These are phyloP conservation scores for Puffinus mauretanicus DNA, from an alignment of 2,113 vertebrate species.

Conservation along the genomic window DNA sequence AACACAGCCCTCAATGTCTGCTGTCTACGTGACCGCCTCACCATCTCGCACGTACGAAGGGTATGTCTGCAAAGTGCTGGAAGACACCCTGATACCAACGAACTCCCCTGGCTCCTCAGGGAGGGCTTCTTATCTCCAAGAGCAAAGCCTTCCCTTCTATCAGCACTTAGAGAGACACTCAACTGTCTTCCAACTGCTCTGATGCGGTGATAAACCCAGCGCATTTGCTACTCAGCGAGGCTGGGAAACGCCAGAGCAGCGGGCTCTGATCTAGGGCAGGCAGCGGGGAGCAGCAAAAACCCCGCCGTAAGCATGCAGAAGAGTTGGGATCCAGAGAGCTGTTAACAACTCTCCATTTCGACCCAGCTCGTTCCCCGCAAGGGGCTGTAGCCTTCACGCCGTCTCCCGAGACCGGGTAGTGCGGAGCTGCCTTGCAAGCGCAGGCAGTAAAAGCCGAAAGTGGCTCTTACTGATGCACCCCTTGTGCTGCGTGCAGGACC, in stretches of 20 bases:
- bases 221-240: accelerated
- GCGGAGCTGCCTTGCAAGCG: accelerated
- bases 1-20: neutral
- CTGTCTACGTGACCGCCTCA: neutral
- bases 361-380: accelerated
- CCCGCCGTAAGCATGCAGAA: accelerated
- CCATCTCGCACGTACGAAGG: neutral
- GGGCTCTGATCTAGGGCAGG: neutral
- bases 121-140: slow-evolving; percentile 51
- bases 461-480: neutral
- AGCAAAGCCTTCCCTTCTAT: slow-evolving; percentile 60
- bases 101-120: slow-evolving; percentile 34
- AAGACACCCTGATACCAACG: neutral
- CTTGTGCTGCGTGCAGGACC: accelerated
- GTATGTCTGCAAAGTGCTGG: neutral
- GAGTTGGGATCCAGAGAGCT: accelerated
- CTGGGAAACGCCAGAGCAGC: neutral
- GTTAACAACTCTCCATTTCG: accelerated
- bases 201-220: neutral
- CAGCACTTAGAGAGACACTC: slow-evolving; percentile 30
- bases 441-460: accelerated
- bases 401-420: accelerated
- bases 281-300: accelerated
- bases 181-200: slow-evolving; percentile 70
- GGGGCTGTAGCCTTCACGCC: neutral